Percentiles rank a stretch among this genome's conserved stretches.
Evolutionary conservation across 2,113 vertebrate genomes (phyloP).

Genomic region (Nymphicus hollandicus): DNA sequence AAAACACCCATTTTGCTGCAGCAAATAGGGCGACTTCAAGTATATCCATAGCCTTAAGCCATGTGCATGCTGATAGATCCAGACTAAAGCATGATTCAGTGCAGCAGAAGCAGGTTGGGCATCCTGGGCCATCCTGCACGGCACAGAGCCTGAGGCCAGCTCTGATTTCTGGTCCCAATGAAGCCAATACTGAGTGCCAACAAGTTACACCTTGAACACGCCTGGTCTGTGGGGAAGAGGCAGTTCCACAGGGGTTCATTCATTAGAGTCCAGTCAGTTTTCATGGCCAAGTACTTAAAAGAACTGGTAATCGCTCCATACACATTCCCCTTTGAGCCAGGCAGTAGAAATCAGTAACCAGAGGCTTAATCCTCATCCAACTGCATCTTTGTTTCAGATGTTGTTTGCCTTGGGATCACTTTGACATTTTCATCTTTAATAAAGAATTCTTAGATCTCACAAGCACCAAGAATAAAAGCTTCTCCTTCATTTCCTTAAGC

Average conservation of each 20-base stretch:
- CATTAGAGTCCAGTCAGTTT: neutral
- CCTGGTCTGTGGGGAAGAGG: neutral
- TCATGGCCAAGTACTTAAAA: neutral
- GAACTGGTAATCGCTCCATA: neutral
- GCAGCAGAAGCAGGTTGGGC: neutral
- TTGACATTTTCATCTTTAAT: neutral
- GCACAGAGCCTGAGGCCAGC: neutral
- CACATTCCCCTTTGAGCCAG: neutral
- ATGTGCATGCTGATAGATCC: accelerated
- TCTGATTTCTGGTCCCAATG: neutral
- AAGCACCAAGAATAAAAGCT: neutral
- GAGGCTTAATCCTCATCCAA: neutral
- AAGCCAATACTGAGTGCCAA: neutral
- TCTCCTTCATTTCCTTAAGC: neutral
- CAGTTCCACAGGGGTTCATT: accelerated
- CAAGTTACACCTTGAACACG: accelerated
- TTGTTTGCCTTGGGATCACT: neutral
- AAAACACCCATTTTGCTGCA: neutral
- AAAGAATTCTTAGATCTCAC: neutral
- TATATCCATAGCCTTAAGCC: neutral
- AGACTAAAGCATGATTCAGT: accelerated
- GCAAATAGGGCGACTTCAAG: neutral
- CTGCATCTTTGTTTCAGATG: neutral
- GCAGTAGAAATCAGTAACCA: neutral
- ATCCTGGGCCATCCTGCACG: neutral